A percentile compares a stretch with the other conserved stretches of the same genome.
phyloP scores from a whole-genome alignment of 2,888 invertebrate genomes.

The Lepas anatifera region DNA sequence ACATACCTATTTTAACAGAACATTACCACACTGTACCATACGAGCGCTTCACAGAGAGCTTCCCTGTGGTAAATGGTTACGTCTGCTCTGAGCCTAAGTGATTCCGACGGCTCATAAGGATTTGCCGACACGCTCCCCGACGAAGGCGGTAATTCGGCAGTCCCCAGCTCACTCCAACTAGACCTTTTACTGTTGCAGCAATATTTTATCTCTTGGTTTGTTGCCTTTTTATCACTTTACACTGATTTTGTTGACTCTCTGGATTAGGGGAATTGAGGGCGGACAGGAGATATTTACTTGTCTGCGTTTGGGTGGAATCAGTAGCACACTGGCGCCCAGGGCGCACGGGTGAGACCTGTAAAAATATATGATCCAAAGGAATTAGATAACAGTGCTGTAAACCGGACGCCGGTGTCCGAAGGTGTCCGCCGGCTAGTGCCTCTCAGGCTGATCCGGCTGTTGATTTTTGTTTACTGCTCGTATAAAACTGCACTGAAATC shows the following conservation, averaged over 20 bases:
- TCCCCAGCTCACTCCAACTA: background rate
- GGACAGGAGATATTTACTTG: background rate
- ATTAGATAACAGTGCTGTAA: background rate
- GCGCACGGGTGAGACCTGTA: background rate
- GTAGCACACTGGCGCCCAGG: background rate
- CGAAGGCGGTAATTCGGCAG: background rate
- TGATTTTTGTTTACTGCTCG: no score
- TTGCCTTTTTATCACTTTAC: constrained; percentile 9
- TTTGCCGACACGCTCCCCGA: background rate
- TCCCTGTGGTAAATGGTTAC: no score
- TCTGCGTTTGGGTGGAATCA: background rate
- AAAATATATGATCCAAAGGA: background rate
- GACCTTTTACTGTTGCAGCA: background rate
- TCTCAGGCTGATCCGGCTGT: no score
- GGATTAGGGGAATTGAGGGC: background rate
- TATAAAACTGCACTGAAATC: no score
- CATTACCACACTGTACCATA: no score
- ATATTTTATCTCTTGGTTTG: constrained; percentile 4
- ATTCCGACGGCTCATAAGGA: background rate
- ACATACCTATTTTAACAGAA: no score
- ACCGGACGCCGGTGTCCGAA: background rate
- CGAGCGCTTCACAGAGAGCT: no score
- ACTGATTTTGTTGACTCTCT: constrained; percentile 12
- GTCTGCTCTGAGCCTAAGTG: background rate
- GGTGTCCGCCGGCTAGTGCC: no score